Evolutionary conservation across 2,888 invertebrate species (phyloP), one percentile per base, ranked within the genome.

Genomic region (Lymantria dispar): DNA sequence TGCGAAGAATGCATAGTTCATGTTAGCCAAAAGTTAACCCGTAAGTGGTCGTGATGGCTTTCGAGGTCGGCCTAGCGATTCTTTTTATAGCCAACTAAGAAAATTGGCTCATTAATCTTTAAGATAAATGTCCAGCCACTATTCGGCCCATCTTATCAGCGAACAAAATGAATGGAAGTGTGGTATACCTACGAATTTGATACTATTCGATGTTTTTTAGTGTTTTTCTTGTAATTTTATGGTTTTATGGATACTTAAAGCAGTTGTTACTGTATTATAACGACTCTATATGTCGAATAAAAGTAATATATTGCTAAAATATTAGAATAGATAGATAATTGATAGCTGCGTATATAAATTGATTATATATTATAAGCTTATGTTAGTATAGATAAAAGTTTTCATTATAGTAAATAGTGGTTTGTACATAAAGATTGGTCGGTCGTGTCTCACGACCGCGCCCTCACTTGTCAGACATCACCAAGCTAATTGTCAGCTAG

Each of bases 41-140:
- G 74, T 78, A 80, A 83, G 78, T 80, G 78, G 77, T 68, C 73
- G 66, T 70, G 76, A 72, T 76, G 77, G 75, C 76, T 78, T 74
- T 71, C 70, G 78, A 84, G 82, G 81, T 77, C 84, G 78, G 75
- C 76, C 83, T 83, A 85, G 85, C 85, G 83, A 87, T 85, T 87
- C 87, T 88, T 90, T 90, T 91, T 91, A 91, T 90, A 81, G 89
- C 85, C 88, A 86, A 87, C 90, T 87, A 90, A 91, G 91, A 91
- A 91, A 91, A 91, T 91, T 91, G 91, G 87, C 87, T 89, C 91
- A 90, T 91, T 90, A 91, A 89, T 91, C 91, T 91, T 85, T 73
- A 87, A 90, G 91, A 91, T 90, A 90, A 85, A 91, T 88, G 90
- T 83, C 83, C 80, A 85, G 83, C 80, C 85, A 86, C 90, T 89